Base-by-base conservation (phyloP, 2,797 vertebrate genomes). In the Sebastes oblongus region DNA sequence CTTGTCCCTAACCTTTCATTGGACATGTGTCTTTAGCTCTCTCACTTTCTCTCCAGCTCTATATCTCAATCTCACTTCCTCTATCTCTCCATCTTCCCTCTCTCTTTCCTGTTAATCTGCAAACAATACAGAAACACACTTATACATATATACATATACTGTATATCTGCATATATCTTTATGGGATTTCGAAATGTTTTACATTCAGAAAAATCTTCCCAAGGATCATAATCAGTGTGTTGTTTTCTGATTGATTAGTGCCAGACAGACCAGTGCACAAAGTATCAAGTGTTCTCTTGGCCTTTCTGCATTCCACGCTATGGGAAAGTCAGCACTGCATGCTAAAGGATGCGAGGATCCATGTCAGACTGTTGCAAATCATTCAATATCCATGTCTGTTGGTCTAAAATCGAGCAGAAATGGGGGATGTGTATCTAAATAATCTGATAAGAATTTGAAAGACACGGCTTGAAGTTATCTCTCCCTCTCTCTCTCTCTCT, bases 1-100 rank as follows among this genome's bases (percentile, higher is more conserved):
- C 80, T 83, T 84, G 77, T 90, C 89, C 78, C 82, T 93, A 89
- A 94, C 91, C 92, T 93, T 93, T 92, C 71, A 85, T 72, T 86
- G 85, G 86, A 90, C 87, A 88, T 80, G 46, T 66, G 83, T 86
- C 79, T 91, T 84, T 68, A 64, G 78, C 75, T 65, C 42, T 75
- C 46, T 78, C 52, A 55, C 78, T 80, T 81, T 82, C 72, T 81
- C 55, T 75, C 52, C 75, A 34, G 66, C 66, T 75, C 54, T 65
- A 42, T 83, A 61, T 77, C 61, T 75, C 50, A 76, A 65, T 81
- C 67, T 75, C 27, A 27, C 70, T 84, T 83, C 70, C 66, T 82
- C 34, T 77, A 30, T 61, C 67, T 72, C 32, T 61, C n/a, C 80
- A 66, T 80, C 71, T 79, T 46, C 50, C 4, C 58, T 58, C 56